phyloP scores from a whole-genome alignment of 2,113 vertebrate genomes.

The Diphyllodes magnificus region DNA sequence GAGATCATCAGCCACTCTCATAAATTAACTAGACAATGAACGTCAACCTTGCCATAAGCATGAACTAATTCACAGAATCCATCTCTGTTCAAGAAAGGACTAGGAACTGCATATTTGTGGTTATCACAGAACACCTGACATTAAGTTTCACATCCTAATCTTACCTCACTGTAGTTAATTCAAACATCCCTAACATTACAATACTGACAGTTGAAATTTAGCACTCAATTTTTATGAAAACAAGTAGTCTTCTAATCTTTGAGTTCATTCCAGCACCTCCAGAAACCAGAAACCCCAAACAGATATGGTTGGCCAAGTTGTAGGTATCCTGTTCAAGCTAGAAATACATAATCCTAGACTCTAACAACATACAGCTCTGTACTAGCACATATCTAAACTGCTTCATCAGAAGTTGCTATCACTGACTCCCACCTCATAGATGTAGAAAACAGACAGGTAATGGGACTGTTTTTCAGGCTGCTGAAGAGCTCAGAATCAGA shows the following conservation, averaged over 20 bases:
- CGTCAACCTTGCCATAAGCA: not conserved
- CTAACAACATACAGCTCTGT: not conserved
- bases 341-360: not conserved
- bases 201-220: not conserved
- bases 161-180: not conserved
- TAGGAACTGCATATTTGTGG: not conserved
- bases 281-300: not conserved
- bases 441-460: not conserved
- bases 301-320: not conserved
- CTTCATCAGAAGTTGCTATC: not conserved
- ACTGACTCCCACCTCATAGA: not conserved
- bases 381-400: not conserved
- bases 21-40: not conserved
- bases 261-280: not conserved
- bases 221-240: not conserved
- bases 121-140: not conserved
- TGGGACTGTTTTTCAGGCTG: not conserved
- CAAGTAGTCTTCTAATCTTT: not conserved
- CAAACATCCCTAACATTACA: not conserved
- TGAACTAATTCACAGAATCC: not conserved
- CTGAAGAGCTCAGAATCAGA: not conserved
- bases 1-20: not conserved
- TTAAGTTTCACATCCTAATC: not conserved
- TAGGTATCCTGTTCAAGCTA: not conserved
- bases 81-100: not conserved